phyloP scores from a whole-genome alignment of 2,797 vertebrate species.

The Gobio occitaniae region DNA sequence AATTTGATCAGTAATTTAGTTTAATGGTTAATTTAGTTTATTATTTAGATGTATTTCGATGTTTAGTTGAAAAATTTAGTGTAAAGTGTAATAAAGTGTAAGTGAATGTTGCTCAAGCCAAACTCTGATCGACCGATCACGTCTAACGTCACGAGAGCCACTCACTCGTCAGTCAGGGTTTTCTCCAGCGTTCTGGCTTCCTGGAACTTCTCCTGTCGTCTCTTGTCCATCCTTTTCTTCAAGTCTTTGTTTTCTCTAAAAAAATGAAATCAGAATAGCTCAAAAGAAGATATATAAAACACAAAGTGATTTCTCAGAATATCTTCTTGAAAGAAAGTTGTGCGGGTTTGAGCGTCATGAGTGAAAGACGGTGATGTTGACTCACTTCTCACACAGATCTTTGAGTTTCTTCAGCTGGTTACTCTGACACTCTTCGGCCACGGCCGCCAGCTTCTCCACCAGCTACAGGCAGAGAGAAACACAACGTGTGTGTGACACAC shows the following conservation, averaged over 20 bases:
- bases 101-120: not conserved
- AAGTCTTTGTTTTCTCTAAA: slow-evolving; percentile 95
- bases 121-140: not conserved
- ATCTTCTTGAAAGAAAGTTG: not conserved
- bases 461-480: slow-evolving; percentile 76
- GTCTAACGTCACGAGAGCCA: slow-evolving; percentile 38
- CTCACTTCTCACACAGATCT: slow-evolving; percentile 96
- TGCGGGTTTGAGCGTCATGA: not conserved
- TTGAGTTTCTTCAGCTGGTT: slow-evolving; percentile 93
- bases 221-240: slow-evolving; percentile 99
- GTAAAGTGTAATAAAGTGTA: too few relatives aligned
- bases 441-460: slow-evolving; percentile 91
- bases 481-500: not conserved
- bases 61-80: too few relatives aligned
- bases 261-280: not conserved
- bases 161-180: slow-evolving; percentile 95
- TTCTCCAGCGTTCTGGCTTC: slow-evolving; percentile 96
- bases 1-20: too few relatives aligned
- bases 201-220: slow-evolving; percentile 95
- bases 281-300: not conserved
- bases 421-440: slow-evolving; percentile 94
- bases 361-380: not conserved
- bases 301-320: not conserved
- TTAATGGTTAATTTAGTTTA: too few relatives aligned
- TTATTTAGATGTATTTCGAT: too few relatives aligned